These are phyloP conservation scores for Megaceryle maxima DNA, from an alignment of 2,113 vertebrate genomes.

Conservation along the genomic window DNA sequence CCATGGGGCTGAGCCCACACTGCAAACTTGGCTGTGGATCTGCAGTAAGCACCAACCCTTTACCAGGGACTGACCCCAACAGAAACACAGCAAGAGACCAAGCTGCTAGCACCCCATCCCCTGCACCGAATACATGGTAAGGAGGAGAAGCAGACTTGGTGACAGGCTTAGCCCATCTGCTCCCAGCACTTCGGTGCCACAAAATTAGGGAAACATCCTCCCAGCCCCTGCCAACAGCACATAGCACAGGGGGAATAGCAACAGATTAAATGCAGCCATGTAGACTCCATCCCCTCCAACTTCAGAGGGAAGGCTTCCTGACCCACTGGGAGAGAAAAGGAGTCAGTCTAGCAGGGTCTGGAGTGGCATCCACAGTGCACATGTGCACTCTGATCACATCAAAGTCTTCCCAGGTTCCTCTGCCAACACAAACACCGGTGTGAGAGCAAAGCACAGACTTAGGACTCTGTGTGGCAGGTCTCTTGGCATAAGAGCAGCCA, in stretches of 20 bases:
- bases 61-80: not conserved
- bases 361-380: not conserved
- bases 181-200: not conserved
- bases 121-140: fast-evolving
- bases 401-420: not conserved
- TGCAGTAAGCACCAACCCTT: not conserved
- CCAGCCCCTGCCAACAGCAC: not conserved
- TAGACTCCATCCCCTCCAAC: not conserved
- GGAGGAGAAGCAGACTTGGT: not conserved
- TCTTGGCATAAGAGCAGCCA: fast-evolving
- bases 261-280: not conserved
- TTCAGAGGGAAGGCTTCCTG: not conserved
- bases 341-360: not conserved
- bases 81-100: not conserved
- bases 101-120: not conserved
- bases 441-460: not conserved
- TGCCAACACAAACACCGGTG: not conserved
- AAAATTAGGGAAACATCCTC: not conserved
- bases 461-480: not conserved
- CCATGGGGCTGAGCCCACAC: not conserved
- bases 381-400: not conserved
- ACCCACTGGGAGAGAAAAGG: not conserved
- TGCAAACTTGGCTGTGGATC: fast-evolving
- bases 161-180: not conserved
- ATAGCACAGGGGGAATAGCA: fast-evolving